These are phyloP conservation scores for Caenorhabditis sp. DNA, from an alignment of 2,888 invertebrate species.

Conservation along the genomic window DNA sequence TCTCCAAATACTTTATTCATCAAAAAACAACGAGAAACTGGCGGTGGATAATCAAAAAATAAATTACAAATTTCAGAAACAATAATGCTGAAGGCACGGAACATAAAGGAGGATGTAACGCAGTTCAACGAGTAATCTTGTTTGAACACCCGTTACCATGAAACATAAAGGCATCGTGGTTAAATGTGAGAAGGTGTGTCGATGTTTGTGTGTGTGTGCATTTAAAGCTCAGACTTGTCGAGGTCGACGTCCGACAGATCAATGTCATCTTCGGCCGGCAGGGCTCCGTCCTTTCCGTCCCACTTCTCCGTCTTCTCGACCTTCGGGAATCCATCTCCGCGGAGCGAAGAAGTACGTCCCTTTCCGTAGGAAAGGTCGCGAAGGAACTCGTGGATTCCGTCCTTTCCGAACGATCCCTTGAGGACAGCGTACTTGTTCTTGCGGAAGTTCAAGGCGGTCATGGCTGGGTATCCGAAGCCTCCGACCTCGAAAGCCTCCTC, in stretches of 20 bases:
- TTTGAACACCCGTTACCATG: slow-evolving; percentile 55
- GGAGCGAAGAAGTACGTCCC: slow-evolving; percentile 91
- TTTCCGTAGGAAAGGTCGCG: slow-evolving; percentile 93
- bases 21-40: slow-evolving; percentile 2
- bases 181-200: slow-evolving; percentile 16
- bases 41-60: no score
- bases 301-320: slow-evolving; percentile 79
- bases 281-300: slow-evolving; percentile 82
- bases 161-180: slow-evolving; percentile 44
- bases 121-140: slow-evolving; percentile 47
- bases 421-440: slow-evolving; percentile 96
- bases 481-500: slow-evolving; percentile 94
- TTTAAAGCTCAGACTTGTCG: slow-evolving; percentile 78
- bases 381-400: slow-evolving; percentile 95
- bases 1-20: slow-evolving; percentile 27
- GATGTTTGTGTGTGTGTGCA: slow-evolving; percentile 8
- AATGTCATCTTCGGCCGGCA: slow-evolving; percentile 80
- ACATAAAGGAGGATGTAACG: slow-evolving; percentile 27
- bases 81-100: slow-evolving; percentile 28
- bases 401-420: slow-evolving; percentile 88
- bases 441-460: slow-evolving; percentile 95
- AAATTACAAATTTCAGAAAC: slow-evolving; percentile 16
- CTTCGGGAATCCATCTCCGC: slow-evolving; percentile 84
- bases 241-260: slow-evolving; percentile 81
- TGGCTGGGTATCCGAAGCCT: slow-evolving; percentile 98